phyloP scores from a whole-genome alignment of 1,140 invertebrate genomes.

The Dolichoris vasculosae region DNA sequence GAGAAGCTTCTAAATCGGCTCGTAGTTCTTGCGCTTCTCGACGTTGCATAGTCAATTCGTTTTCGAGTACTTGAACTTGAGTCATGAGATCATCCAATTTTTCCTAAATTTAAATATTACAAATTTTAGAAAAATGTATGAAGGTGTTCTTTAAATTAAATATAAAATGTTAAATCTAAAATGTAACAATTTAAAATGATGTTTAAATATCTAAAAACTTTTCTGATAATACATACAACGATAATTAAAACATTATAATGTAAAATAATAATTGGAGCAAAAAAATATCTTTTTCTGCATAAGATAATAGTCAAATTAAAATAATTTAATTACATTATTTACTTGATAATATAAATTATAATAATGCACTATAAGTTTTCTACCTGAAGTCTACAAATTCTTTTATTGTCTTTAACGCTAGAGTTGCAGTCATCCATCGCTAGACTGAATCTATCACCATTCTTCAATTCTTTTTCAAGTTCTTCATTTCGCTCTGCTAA shows the following conservation, averaged over 20 bases:
- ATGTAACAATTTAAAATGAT: too few relatives aligned
- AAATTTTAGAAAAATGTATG: background rate
- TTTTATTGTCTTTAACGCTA: constrained; percentile 68
- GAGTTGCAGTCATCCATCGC: constrained; percentile 79
- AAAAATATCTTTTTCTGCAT: too few relatives aligned
- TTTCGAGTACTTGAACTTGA: constrained; percentile 73
- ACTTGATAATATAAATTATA: too few relatives aligned
- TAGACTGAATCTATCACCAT: constrained; percentile 80
- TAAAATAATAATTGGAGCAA: too few relatives aligned
- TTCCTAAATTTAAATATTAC: constrained; percentile 67
- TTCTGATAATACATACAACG: too few relatives aligned
- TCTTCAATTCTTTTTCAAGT: constrained; percentile 80
- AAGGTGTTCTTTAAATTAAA: constrained; percentile 4
- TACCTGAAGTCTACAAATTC: constrained; percentile 69
- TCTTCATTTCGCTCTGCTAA: constrained; percentile 81
- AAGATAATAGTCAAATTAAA: too few relatives aligned
- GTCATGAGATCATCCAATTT: constrained; percentile 71
- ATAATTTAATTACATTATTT: background rate
- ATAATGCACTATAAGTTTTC: constrained; percentile 11
- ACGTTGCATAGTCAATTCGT: constrained; percentile 71
- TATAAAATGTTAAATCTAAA: background rate
- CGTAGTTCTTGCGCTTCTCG: constrained; percentile 71
- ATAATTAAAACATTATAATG: too few relatives aligned
- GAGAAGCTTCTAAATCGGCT: constrained; percentile 73
- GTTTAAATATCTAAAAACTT: too few relatives aligned